Percentiles rank a stretch among this genome's conserved stretches.
Conservation (phyloP, 1,140 invertebrate species). For the Drosophila obscura region DNA sequence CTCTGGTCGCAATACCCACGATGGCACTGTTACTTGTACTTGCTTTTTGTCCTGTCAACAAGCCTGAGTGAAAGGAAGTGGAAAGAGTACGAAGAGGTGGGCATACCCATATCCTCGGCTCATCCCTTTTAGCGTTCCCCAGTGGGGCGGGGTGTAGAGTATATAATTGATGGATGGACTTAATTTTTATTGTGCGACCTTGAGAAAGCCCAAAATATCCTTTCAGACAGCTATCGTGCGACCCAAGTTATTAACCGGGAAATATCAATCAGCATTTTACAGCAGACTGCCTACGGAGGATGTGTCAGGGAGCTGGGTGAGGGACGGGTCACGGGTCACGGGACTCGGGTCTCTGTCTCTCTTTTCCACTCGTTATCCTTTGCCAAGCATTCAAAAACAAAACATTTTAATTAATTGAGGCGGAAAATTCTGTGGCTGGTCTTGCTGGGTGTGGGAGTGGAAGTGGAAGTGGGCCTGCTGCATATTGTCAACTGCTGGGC, state of each 20-base stretch:
- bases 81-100: background rate
- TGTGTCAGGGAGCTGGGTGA: slow-evolving; percentile 4
- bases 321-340: background rate
- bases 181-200: slow-evolving; percentile 76
- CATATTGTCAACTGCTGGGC: slow-evolving; percentile 47
- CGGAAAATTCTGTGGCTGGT: slow-evolving; percentile 53
- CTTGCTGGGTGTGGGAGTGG: slow-evolving; percentile 9
- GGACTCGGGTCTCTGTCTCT: background rate
- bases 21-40: background rate
- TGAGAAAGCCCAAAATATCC: slow-evolving; percentile 35
- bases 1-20: too few species aligned
- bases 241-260: slow-evolving; percentile 67
- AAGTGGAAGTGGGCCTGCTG: slow-evolving; percentile 18
- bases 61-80: slow-evolving; percentile 13
- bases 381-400: slow-evolving; percentile 62
- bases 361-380: background rate
- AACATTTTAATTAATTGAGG: slow-evolving; percentile 79
- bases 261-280: slow-evolving; percentile 81
- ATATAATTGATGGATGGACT: slow-evolving; percentile 77
- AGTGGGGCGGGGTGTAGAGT: slow-evolving; percentile 6
- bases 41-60: slow-evolving; percentile 18
- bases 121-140: background rate
- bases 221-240: slow-evolving; percentile 1
- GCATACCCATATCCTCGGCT: background rate
- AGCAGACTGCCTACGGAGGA: slow-evolving; percentile 47